Evolutionary conservation across 2,888 invertebrate genomes (phyloP).

Genomic region (Xestobium rufovillosum): DNA sequence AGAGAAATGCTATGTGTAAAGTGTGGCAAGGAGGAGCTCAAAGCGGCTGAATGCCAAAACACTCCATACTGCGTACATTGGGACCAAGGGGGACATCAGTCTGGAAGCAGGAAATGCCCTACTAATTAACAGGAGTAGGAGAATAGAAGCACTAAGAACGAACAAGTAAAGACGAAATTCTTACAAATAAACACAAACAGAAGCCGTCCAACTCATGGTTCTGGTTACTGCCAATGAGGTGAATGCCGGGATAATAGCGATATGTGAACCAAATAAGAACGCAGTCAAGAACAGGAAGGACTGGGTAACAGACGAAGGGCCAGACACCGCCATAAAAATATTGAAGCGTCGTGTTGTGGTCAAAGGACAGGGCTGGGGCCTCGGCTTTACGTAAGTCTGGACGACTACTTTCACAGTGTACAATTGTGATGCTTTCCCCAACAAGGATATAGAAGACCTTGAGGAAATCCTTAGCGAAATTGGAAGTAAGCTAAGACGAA

Average conservation of each 20-base stretch:
- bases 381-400: constrained; percentile 13
- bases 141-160: constrained; percentile 11
- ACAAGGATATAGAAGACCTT: too few species aligned
- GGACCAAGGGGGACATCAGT: too few species aligned
- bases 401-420: constrained; percentile 9
- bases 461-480: too few species aligned
- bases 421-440: too few species aligned
- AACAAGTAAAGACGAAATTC: too few species aligned
- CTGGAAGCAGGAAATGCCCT: too few species aligned
- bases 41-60: constrained; percentile 16
- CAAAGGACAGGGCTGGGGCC: constrained; percentile 12
- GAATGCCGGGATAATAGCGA: constrained; percentile 7
- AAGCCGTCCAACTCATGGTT: background rate
- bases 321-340: constrained; percentile 17
- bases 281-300: too few species aligned
- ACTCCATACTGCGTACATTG: constrained; percentile 18
- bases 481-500: too few species aligned
- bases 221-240: background rate
- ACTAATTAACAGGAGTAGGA: too few species aligned
- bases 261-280: constrained; percentile 14
- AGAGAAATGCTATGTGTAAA: too few species aligned
- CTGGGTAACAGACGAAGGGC: constrained; percentile 14
- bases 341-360: constrained; percentile 9
- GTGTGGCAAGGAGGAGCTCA: constrained; percentile 19
- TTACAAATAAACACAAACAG: too few species aligned